Conservation (phyloP, 2,888 invertebrate genomes). For the Acheta domesticus region DNA sequence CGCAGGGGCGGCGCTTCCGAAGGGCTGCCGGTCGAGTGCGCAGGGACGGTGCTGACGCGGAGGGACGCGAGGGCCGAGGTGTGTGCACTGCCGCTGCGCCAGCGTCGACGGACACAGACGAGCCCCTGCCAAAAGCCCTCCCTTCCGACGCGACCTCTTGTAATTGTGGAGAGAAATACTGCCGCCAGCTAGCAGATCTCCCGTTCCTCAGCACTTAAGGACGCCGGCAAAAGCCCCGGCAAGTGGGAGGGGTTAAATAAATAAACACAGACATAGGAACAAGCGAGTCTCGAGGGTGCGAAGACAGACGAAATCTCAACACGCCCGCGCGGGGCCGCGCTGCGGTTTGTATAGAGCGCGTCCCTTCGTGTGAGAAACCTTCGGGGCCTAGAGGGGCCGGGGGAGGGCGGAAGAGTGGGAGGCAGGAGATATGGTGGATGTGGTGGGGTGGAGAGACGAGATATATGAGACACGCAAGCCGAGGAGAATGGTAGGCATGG, state of each 20-base stretch:
- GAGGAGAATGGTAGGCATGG: too few species aligned
- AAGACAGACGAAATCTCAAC: neutral
- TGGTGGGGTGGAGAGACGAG: too few species aligned
- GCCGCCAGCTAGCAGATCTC: neutral
- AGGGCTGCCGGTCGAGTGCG: neutral
- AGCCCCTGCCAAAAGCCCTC: constrained; percentile 4
- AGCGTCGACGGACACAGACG: neutral
- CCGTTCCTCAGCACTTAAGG: neutral
- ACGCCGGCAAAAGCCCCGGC: neutral
- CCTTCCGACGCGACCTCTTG: constrained; percentile 8
- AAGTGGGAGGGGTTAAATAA: neutral
- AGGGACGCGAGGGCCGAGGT: neutral
- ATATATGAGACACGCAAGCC: too few species aligned
- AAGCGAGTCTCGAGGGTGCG: neutral
- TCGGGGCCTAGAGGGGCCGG: too few species aligned
- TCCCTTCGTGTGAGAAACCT: too few species aligned
- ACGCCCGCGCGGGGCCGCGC: neutral
- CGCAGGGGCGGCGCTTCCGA: neutral
- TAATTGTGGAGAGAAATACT: constrained; percentile 7
- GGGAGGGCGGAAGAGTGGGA: too few species aligned
- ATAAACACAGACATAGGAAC: constrained; percentile 5
- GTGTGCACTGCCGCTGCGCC: neutral
- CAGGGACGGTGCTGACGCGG: neutral
- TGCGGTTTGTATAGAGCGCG: neutral
- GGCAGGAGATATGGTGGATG: too few species aligned